These are phyloP conservation scores for Xyrichtys novacula DNA, from an alignment of 2,797 vertebrate species.

Conservation along the genomic window DNA sequence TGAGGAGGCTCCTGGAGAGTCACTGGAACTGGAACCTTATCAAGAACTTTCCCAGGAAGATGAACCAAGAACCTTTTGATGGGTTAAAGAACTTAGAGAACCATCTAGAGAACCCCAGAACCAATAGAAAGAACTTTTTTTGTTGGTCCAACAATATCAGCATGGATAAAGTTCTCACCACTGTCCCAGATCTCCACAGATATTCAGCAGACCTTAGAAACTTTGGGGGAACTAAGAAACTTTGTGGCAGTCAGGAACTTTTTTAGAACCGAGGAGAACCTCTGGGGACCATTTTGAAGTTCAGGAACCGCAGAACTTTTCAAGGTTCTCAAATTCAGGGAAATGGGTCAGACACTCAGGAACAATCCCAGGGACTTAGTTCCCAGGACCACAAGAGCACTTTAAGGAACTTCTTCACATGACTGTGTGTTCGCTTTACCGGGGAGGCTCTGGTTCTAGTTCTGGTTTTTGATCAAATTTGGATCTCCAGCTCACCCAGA, in stretches of 20 bases:
- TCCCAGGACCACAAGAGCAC: background rate
- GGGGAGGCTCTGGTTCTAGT: background rate
- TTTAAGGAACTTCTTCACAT: background rate
- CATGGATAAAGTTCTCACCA: background rate
- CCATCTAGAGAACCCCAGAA: background rate
- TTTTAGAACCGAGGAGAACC: background rate
- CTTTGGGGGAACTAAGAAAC: background rate
- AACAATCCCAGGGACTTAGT: background rate
- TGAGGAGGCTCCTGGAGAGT: too few species aligned
- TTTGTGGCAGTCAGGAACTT: background rate
- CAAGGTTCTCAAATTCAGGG: background rate
- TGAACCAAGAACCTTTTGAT: background rate
- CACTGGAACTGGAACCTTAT: background rate
- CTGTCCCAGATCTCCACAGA: background rate
- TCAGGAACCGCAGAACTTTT: background rate
- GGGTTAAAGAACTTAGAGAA: too few species aligned
- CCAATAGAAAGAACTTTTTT: background rate
- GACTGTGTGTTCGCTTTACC: background rate
- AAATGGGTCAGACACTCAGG: background rate
- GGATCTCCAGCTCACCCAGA: background rate
- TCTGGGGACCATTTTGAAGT: background rate
- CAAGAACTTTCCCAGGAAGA: background rate
- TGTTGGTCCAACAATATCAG: background rate
- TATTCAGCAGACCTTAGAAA: background rate
- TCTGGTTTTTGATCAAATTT: background rate